Percentiles rank a stretch among this genome's conserved stretches.
phyloP scores from a whole-genome alignment of 2,113 vertebrate species.

The Pungitius pungitius region DNA sequence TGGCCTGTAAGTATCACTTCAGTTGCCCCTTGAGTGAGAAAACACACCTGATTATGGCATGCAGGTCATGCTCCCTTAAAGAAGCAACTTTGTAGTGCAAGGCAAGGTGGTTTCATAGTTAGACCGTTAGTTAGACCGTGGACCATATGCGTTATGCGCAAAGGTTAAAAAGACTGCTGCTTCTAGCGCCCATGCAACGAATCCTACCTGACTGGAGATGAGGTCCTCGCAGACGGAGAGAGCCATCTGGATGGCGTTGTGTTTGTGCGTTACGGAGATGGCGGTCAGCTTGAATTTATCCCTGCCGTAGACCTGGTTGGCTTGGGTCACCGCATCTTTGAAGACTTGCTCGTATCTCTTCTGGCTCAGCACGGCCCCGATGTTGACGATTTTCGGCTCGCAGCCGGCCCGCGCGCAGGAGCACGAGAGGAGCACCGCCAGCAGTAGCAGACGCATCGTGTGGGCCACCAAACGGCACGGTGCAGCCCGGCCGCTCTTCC shows the following conservation, averaged over 20 bases:
- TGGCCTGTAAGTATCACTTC: neutral
- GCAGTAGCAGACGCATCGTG: conserved; percentile 85
- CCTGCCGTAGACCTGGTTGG: conserved; percentile 93
- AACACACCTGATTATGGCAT: neutral
- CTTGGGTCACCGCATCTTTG: conserved; percentile 92
- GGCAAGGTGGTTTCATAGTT: neutral
- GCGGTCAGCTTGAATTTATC: conserved; percentile 97
- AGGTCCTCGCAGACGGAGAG: conserved; percentile 97
- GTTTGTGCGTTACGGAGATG: conserved; percentile 96
- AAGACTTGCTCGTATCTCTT: conserved; percentile 96
- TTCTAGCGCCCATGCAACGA: conserved; percentile 7
- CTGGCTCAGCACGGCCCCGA: conserved; percentile 96
- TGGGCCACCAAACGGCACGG: conserved; percentile 59
- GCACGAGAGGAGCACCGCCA: conserved; percentile 89
- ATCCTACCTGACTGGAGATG: conserved; percentile 93
- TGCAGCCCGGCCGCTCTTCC: conserved; percentile 60
- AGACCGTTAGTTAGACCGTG: too few species aligned
- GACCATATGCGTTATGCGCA: neutral
- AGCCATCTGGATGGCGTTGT: conserved; percentile 98
- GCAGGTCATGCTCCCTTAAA: neutral
- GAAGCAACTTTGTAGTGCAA: conserved; percentile 13
- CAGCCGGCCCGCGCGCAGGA: conserved; percentile 92
- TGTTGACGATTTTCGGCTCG: conserved; percentile 96
- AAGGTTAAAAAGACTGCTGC: neutral
- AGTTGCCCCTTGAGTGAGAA: neutral